These are phyloP conservation scores for Plagodis pulveraria DNA, from an alignment of 2,888 invertebrate genomes.

Conservation along the genomic window DNA sequence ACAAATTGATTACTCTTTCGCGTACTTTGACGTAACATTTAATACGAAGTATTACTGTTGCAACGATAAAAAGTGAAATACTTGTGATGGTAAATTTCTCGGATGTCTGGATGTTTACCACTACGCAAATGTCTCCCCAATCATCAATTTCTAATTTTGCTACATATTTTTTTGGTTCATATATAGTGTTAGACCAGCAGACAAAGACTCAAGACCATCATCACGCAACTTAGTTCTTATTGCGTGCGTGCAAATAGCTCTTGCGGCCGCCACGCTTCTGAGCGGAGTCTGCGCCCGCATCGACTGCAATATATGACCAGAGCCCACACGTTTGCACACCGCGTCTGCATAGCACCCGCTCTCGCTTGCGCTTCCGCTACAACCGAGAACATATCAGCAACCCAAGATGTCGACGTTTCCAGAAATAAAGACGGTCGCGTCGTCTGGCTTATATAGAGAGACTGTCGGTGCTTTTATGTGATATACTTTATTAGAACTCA, in stretches of 20 bases:
- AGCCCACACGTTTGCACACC: slow-evolving; percentile 69
- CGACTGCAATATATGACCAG: slow-evolving; percentile 82
- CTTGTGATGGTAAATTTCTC: too few relatives aligned
- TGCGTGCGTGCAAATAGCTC: slow-evolving; percentile 77
- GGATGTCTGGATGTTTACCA: too few relatives aligned
- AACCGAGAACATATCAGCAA: slow-evolving; percentile 54
- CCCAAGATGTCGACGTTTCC: slow-evolving; percentile 50
- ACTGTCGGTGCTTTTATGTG: slow-evolving; percentile 22
- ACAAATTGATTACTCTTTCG: too few relatives aligned
- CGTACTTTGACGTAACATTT: too few relatives aligned
- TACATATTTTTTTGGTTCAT: slow-evolving; percentile 16
- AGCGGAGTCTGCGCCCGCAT: too few relatives aligned
- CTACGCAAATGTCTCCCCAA: too few relatives aligned
- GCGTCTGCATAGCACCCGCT: slow-evolving; percentile 67
- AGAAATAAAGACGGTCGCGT: slow-evolving; percentile 81
- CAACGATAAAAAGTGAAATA: too few relatives aligned
- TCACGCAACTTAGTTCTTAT: slow-evolving; percentile 77
- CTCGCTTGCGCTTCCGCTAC: slow-evolving; percentile 56
- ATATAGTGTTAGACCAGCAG: slow-evolving; percentile 69
- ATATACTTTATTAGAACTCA: slow-evolving; percentile 14
- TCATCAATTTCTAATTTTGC: too few relatives aligned
- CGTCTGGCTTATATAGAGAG: slow-evolving; percentile 84
- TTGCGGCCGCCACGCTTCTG: slow-evolving; percentile 78
- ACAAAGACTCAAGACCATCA: slow-evolving; percentile 69
- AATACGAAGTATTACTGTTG: too few relatives aligned